phyloP scores from a whole-genome alignment of 2,113 vertebrate species.

The Eonycteris spelaea region DNA sequence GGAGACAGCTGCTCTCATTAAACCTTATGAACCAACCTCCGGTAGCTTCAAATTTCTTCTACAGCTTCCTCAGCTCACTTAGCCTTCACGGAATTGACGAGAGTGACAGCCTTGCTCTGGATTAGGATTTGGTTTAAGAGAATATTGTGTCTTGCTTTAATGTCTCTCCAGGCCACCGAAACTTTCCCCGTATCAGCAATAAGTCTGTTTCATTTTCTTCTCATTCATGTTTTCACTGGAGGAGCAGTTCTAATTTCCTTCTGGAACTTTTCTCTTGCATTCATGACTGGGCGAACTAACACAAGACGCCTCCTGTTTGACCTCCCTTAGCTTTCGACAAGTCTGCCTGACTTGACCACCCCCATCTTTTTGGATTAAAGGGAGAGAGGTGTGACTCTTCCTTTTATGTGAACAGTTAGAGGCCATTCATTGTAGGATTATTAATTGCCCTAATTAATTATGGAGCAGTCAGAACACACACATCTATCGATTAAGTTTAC shows the following conservation, averaged over 20 bases:
- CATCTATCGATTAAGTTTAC: neutral
- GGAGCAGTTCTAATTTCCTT: neutral
- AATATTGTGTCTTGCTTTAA: neutral
- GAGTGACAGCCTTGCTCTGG: neutral
- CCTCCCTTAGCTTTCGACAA: neutral
- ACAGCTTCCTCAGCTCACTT: neutral
- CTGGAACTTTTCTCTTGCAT: neutral
- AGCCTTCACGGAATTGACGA: neutral
- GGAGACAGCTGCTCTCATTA: too few relatives aligned
- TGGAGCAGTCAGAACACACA: neutral
- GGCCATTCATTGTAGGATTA: neutral
- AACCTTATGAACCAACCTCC: neutral
- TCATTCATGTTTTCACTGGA: neutral
- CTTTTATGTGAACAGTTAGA: neutral
- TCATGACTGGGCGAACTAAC: neutral
- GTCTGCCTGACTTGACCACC: neutral
- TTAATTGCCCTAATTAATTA: neutral
- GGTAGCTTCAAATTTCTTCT: neutral
- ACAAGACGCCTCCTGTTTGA: neutral
- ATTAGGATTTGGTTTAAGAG: neutral
- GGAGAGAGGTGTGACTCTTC: neutral
- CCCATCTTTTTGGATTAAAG: neutral
- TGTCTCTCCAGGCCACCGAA: neutral
- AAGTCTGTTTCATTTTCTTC: neutral
- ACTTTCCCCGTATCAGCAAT: neutral